A percentile compares a stretch with the other conserved stretches of the same genome.
Evolutionary conservation across 1,140 invertebrate species (phyloP).

Genomic region (Hylyphantes graminicola): DNA sequence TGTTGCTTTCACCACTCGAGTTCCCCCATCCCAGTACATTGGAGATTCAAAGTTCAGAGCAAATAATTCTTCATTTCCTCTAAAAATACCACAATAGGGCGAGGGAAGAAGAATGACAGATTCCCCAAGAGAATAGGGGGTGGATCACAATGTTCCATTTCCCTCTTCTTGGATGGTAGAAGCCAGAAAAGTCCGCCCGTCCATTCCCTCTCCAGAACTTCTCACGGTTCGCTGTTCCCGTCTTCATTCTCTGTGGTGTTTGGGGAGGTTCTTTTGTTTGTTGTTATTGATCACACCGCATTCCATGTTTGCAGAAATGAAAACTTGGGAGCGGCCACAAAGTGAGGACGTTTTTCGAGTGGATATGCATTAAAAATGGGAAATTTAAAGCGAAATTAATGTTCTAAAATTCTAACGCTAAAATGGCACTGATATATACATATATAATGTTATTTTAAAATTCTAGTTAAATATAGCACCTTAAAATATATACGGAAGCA

Average conservation of each 20-base stretch:
- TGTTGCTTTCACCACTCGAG: too few species aligned
- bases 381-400: background rate
- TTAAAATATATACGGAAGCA: too few species aligned
- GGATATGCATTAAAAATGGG: background rate
- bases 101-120: background rate
- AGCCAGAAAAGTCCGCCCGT: slow-evolving; percentile 25
- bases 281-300: slow-evolving; percentile 33
- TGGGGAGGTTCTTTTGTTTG: slow-evolving; percentile 17
- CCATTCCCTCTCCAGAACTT: slow-evolving; percentile 19
- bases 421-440: too few species aligned
- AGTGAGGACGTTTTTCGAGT: background rate
- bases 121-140: background rate
- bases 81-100: background rate
- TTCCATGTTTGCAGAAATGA: slow-evolving; percentile 4
- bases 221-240: slow-evolving; percentile 34
- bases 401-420: too few species aligned
- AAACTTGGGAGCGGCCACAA: slow-evolving; percentile 26
- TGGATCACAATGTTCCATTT: slow-evolving; percentile 23
- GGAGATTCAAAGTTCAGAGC: too few species aligned
- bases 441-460: too few species aligned
- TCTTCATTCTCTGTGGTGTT: slow-evolving; percentile 14
- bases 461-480: too few species aligned
- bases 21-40: too few species aligned
- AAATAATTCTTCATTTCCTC: too few species aligned
- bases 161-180: slow-evolving; percentile 16